These are phyloP conservation scores for Prorops nasuta DNA, from an alignment of 1,140 invertebrate species.

Conservation along the genomic window DNA sequence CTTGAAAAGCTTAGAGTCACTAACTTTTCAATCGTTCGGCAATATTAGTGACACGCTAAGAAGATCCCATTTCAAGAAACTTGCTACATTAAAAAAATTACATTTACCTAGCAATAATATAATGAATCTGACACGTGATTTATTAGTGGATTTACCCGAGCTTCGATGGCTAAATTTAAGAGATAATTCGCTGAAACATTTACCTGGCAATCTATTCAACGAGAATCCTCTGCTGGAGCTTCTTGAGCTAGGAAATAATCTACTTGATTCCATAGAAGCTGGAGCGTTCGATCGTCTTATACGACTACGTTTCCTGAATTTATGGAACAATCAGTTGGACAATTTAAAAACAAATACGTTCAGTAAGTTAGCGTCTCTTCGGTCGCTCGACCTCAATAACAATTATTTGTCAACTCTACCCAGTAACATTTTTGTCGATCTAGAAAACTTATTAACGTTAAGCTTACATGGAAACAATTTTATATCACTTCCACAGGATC, in stretches of 20 bases:
- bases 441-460: conserved; percentile 61
- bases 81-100: conserved; percentile 54
- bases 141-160: conserved; percentile 60
- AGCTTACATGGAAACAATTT: conserved; percentile 64
- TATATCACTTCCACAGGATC: conserved; percentile 58
- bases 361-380: conserved; percentile 58
- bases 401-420: conserved; percentile 63
- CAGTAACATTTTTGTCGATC: conserved; percentile 58
- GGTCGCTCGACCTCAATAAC: conserved; percentile 62
- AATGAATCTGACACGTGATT: conserved; percentile 58
- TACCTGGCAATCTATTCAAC: conserved; percentile 28
- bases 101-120: conserved; percentile 55
- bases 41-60: conserved; percentile 53
- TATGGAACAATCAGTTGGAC: conserved; percentile 64
- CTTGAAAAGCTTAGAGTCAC: conserved; percentile 44
- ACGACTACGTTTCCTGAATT: conserved; percentile 59
- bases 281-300: too few relatives aligned
- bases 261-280: too few relatives aligned
- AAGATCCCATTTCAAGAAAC: conserved; percentile 56
- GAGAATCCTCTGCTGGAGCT: conserved; percentile 56
- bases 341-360: conserved; percentile 62
- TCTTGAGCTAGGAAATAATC: conserved; percentile 66
- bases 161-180: conserved; percentile 61
- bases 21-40: conserved; percentile 54
- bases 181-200: conserved; percentile 57